Evolutionary conservation across 2,888 invertebrate species (phyloP).

Genomic region (Dolomedes plantarius): DNA sequence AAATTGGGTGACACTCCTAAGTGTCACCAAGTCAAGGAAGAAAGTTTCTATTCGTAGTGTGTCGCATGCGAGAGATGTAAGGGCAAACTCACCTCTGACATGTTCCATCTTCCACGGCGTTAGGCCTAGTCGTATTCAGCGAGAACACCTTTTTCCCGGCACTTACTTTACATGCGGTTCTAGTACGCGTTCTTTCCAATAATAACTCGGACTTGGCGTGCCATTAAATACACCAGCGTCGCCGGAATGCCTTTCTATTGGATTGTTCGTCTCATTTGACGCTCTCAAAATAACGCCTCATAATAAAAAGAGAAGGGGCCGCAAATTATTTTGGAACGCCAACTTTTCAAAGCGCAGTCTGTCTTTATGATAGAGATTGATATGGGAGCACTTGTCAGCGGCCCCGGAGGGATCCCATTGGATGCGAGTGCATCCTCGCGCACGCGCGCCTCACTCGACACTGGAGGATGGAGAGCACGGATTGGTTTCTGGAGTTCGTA

Average conservation of each 20-base stretch:
- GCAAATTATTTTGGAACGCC: constrained; percentile 63
- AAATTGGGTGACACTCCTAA: no score
- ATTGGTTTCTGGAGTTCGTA: neutral
- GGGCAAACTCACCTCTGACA: neutral
- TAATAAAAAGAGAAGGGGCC: constrained; percentile 19
- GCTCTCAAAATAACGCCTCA: constrained; percentile 52
- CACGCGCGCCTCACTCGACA: neutral
- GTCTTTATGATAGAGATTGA: constrained; percentile 69
- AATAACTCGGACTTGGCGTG: constrained; percentile 64
- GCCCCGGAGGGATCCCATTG: neutral
- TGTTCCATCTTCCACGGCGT: neutral
- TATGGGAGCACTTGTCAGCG: constrained; percentile 21
- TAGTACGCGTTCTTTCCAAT: constrained; percentile 42
- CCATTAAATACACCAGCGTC: constrained; percentile 55
- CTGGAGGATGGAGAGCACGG: neutral
- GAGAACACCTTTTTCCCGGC: neutral
- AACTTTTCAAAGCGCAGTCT: constrained; percentile 60
- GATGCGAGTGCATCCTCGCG: neutral
- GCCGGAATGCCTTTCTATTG: constrained; percentile 51
- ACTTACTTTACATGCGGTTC: neutral
- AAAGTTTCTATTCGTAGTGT: no score
- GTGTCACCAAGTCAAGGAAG: no score
- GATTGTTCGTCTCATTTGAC: constrained; percentile 56
- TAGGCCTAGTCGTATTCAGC: neutral
- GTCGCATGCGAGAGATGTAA: neutral